Evolutionary conservation across 2,888 invertebrate genomes (phyloP).

Genomic region (Drosophila siamana): DNA sequence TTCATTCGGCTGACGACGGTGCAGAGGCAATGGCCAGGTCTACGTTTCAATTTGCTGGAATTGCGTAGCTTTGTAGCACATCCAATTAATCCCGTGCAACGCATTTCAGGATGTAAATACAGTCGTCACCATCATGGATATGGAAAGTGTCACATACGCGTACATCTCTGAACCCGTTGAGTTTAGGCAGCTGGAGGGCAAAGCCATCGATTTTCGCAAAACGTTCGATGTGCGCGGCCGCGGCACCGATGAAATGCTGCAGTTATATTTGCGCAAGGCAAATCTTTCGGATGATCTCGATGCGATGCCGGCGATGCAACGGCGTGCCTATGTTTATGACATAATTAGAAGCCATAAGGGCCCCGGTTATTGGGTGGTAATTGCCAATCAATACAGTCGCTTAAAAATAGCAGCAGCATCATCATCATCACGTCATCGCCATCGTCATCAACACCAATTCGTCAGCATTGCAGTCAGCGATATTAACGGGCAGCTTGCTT

Average conservation of each 20-base stretch:
- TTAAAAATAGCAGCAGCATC: constrained; percentile 1
- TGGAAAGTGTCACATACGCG: constrained; percentile 59
- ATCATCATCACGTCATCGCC: constrained; percentile 12
- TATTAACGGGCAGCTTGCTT: constrained; percentile 21
- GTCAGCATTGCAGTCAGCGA: constrained; percentile 5
- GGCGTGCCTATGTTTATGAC: constrained; percentile 82
- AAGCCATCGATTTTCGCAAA: constrained; percentile 77
- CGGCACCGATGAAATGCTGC: constrained; percentile 79
- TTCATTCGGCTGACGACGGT: neutral
- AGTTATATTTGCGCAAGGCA: constrained; percentile 78
- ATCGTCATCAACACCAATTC: constrained; percentile 5
- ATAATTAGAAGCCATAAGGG: constrained; percentile 81
- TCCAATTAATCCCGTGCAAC: constrained; percentile 44
- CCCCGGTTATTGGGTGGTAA: constrained; percentile 83
- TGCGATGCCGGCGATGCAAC: constrained; percentile 69
- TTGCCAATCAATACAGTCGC: constrained; percentile 11
- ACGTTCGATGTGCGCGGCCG: constrained; percentile 82
- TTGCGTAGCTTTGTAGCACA: constrained; percentile 6
- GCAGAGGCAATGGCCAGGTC: constrained; percentile 12
- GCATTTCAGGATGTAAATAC: constrained; percentile 48
- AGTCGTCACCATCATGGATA: constrained; percentile 58
- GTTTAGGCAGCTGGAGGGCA: constrained; percentile 76
- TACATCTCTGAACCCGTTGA: constrained; percentile 78
- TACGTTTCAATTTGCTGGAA: constrained; percentile 6
- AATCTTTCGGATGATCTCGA: constrained; percentile 76